Evolutionary conservation across 2,888 invertebrate species (phyloP).

Genomic region (Ichneumoninae sp.): DNA sequence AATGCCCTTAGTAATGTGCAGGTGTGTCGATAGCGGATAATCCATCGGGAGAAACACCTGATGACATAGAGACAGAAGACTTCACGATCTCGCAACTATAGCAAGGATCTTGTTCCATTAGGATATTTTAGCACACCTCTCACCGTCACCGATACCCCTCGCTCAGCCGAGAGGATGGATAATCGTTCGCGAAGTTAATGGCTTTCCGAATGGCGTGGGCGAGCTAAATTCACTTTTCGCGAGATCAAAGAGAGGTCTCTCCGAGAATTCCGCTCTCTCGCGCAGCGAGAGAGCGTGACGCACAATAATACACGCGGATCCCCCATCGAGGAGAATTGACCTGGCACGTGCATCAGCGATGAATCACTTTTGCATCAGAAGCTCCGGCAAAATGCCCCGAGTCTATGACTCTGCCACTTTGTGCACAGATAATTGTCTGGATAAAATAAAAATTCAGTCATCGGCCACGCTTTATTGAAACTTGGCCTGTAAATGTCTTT

Average conservation of each 20-base stretch:
- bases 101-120: constrained; percentile 37
- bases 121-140: constrained; percentile 39
- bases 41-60: constrained; percentile 34
- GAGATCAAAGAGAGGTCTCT: constrained; percentile 61
- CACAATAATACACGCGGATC: constrained; percentile 60
- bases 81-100: constrained; percentile 11
- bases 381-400: constrained; percentile 21
- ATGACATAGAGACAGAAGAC: constrained; percentile 24
- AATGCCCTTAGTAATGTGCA: constrained; percentile 39
- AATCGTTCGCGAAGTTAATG: constrained; percentile 66
- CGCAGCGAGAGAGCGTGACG: constrained; percentile 46
- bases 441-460: background rate
- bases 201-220: constrained; percentile 68
- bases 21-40: constrained; percentile 56
- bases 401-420: constrained; percentile 1
- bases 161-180: constrained; percentile 34
- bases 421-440: background rate
- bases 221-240: constrained; percentile 66
- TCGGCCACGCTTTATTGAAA: background rate
- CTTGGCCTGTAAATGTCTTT: background rate
- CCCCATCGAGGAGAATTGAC: constrained; percentile 52
- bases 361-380: constrained; percentile 66
- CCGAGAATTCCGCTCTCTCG: background rate
- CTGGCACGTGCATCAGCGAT: constrained; percentile 67
- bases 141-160: constrained; percentile 7